Evolutionary conservation across 1,140 invertebrate species (phyloP).

Genomic region (Muscidifurax raptorellus): DNA sequence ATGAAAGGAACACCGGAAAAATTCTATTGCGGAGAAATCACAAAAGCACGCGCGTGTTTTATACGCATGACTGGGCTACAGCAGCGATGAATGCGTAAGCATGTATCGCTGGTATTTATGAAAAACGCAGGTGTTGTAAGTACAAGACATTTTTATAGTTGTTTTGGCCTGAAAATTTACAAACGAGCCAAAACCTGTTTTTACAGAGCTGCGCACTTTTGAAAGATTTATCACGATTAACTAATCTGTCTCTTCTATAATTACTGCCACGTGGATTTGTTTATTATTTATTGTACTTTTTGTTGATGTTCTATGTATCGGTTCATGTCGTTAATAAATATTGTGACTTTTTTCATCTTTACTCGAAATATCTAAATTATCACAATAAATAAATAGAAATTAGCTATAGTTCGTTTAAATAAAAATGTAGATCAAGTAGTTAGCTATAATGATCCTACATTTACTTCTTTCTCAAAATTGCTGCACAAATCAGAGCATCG

Average conservation of each 20-base stretch:
- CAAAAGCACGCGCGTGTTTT: not conserved
- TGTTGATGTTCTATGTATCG: not conserved
- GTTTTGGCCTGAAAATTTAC: not conserved
- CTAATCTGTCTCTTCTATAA: not conserved
- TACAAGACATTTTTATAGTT: slow-evolving; percentile 4
- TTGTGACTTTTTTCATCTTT: too few relatives aligned
- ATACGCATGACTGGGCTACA: not conserved
- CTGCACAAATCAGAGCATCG: not conserved
- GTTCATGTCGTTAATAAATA: too few relatives aligned
- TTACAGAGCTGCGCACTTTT: not conserved
- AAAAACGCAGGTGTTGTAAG: slow-evolving; percentile 12
- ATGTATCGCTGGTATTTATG: not conserved
- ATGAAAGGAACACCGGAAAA: not conserved
- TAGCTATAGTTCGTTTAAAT: too few relatives aligned
- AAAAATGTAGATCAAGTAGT: not conserved
- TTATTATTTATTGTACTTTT: not conserved
- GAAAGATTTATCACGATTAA: not conserved
- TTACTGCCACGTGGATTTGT: not conserved
- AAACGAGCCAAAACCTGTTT: not conserved
- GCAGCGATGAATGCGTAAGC: not conserved
- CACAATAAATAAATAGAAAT: too few relatives aligned
- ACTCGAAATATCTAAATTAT: too few relatives aligned
- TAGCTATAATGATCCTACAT: not conserved
- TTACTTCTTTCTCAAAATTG: not conserved
- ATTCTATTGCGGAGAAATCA: not conserved